Evolutionary conservation across 2,888 invertebrate species (phyloP).

Genomic region (Drosophila bunnanda): DNA sequence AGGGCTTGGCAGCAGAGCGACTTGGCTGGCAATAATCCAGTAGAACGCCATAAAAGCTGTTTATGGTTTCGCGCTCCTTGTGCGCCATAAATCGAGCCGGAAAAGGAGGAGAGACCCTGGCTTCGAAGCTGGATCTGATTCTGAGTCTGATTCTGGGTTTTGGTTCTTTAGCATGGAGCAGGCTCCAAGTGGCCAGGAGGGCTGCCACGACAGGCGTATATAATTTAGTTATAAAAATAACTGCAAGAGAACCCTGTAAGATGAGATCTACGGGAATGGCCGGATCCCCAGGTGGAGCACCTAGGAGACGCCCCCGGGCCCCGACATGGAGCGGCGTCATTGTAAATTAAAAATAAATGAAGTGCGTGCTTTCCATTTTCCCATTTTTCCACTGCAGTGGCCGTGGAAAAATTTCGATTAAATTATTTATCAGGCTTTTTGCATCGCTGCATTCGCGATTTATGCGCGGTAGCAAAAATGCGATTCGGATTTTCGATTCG

Average conservation of each 20-base stretch:
- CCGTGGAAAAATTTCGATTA: slow-evolving; percentile 76
- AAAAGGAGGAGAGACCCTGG: slow-evolving; percentile 54
- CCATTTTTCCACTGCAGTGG: slow-evolving; percentile 29
- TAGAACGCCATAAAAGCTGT: slow-evolving; percentile 84
- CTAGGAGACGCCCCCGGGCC: slow-evolving; percentile 45
- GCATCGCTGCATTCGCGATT: slow-evolving; percentile 65
- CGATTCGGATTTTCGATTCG: slow-evolving; percentile 63
- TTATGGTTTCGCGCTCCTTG: slow-evolving; percentile 84
- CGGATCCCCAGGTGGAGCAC: slow-evolving; percentile 22
- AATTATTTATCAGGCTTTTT: slow-evolving; percentile 73
- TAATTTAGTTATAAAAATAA: slow-evolving; percentile 84
- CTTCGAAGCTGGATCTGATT: slow-evolving; percentile 32
- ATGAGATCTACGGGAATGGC: slow-evolving; percentile 70
- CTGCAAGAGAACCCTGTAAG: slow-evolving; percentile 74
- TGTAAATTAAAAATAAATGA: slow-evolving; percentile 80
- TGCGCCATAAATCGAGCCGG: slow-evolving; percentile 78
- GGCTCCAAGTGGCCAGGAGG: slow-evolving; percentile 29
- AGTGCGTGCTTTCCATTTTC: slow-evolving; percentile 69
- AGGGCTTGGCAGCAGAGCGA: slow-evolving; percentile 32
- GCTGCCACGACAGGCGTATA: slow-evolving; percentile 68
- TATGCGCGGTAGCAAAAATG: slow-evolving; percentile 71
- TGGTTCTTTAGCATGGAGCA: slow-evolving; percentile 11
- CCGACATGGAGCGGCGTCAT: slow-evolving; percentile 69
- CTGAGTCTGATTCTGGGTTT: slow-evolving; percentile 17
- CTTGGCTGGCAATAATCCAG: slow-evolving; percentile 75